A percentile compares a stretch with the other conserved stretches of the same genome.
Evolutionary conservation across 2,113 vertebrate species (phyloP).

Genomic region (Pipra filicauda): DNA sequence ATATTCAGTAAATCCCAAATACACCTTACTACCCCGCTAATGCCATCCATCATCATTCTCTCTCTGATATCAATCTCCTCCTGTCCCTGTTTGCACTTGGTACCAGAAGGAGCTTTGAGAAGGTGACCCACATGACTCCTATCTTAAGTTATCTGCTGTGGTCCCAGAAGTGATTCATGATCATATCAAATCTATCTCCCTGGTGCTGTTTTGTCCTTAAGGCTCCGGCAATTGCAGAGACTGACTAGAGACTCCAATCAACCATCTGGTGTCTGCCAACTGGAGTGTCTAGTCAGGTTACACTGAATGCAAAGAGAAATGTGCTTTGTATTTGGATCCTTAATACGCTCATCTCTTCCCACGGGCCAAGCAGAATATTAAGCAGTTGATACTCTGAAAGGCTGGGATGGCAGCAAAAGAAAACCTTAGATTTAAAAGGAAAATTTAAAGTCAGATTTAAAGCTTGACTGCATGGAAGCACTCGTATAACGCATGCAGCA

Average conservation of each 20-base stretch:
- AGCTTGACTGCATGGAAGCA: not conserved
- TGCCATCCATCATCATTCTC: not conserved
- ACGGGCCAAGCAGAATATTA: not conserved
- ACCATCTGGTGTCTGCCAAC: conserved; percentile 73
- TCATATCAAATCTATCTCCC: conserved; percentile 52
- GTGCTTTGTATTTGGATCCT: conserved; percentile 20
- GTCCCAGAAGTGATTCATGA: conserved; percentile 60
- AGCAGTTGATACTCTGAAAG: not conserved
- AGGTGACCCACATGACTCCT: conserved; percentile 9
- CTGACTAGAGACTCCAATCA: conserved; percentile 62
- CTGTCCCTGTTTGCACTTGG: not conserved
- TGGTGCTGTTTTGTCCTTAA: conserved; percentile 49
- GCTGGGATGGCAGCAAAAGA: not conserved
- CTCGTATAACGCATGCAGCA: not conserved
- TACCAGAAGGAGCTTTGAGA: not conserved
- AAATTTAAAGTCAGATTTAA: not conserved
- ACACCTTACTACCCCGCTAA: not conserved
- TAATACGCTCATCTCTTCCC: not conserved
- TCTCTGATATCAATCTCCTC: not conserved
- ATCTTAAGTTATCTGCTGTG: not conserved
- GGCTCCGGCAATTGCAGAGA: conserved; percentile 52
- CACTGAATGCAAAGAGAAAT: conserved; percentile 36
- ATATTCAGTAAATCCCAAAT: not conserved
- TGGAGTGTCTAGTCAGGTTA: conserved; percentile 68
- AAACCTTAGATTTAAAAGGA: not conserved